Evolutionary conservation across 2,113 vertebrate species (phyloP), one percentile per base, ranked within the genome.

Genomic region (Equus przewalskii): DNA sequence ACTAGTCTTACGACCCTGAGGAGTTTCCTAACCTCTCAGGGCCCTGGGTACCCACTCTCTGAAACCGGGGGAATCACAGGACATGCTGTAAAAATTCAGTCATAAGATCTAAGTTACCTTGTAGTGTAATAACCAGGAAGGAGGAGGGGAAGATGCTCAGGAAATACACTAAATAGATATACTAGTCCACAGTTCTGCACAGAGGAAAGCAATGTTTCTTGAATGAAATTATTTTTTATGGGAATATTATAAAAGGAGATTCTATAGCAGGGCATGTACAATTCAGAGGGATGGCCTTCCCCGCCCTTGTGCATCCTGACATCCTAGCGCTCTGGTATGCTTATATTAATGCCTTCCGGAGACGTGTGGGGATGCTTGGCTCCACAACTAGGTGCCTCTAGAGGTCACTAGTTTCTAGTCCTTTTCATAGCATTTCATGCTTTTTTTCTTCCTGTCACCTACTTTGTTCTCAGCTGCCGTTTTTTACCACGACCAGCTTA

Each of bases 61-160:
- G 24, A 73, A 72, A 7, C 8, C 10, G 33, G 21, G 21, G 24
- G 51, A 41, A 28, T 78, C 30, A 24, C 22, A 64, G 56, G 51
- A 84, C 44, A 33, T 46, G 36, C 0, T 65, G 15, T 24, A 15
- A 56, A 75, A 28, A 4, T 26, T 19, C 54, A 41, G 1, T 4
- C 5, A 49, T 1, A 15, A 33, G 7, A 2, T n/a, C 46, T 75
- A 21, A 65, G 73, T 89, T 11, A 67, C 33, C 46, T n/a, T n/a
- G 56, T 12, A 49, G 83, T 16, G 6, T 2, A 41, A 16, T 14
- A 65, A 51, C 36, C 19, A 76, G 12, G 54, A 46, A 41, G n/a
- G 15, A 18, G 5, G 11, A 18, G 0, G 13, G 28, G 22, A 73
- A 8, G 28, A 6, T 1, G 0, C 30, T 14, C 12, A 11, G 30